phyloP scores from a whole-genome alignment of 2,797 vertebrate genomes.

The Spheniscus humboldti region DNA sequence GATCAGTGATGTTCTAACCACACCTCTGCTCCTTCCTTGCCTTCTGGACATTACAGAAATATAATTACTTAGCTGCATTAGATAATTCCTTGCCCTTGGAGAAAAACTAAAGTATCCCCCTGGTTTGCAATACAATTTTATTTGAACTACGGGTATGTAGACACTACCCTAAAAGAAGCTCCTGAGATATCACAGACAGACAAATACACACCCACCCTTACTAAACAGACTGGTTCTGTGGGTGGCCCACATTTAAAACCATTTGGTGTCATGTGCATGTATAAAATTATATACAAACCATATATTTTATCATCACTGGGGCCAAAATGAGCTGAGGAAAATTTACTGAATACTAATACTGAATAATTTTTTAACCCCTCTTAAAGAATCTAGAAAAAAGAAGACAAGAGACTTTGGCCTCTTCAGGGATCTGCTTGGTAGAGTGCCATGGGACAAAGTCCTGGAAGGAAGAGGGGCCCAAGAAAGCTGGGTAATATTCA shows the following conservation, averaged over 20 bases:
- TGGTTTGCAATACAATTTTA: background rate
- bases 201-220: background rate
- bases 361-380: background rate
- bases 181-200: background rate
- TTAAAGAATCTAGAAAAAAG: background rate
- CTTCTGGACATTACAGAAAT: background rate
- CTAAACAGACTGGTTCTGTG: slow-evolving; percentile 16
- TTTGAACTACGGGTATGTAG: background rate
- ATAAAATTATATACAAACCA: background rate
- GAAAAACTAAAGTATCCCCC: background rate
- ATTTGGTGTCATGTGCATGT: background rate
- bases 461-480: too few species aligned
- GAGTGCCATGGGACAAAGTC: too few species aligned
- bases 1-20: background rate
- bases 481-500: too few species aligned
- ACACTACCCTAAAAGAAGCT: background rate
- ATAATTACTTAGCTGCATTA: background rate
- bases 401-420: background rate
- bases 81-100: background rate
- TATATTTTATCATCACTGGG: background rate
- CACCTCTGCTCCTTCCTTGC: background rate
- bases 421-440: too few species aligned
- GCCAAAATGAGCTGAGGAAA: background rate
- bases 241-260: background rate
- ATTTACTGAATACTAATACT: background rate